Evolutionary conservation across 2,797 vertebrate species (phyloP).

Genomic region (Ctenopoma kingsleyae): DNA sequence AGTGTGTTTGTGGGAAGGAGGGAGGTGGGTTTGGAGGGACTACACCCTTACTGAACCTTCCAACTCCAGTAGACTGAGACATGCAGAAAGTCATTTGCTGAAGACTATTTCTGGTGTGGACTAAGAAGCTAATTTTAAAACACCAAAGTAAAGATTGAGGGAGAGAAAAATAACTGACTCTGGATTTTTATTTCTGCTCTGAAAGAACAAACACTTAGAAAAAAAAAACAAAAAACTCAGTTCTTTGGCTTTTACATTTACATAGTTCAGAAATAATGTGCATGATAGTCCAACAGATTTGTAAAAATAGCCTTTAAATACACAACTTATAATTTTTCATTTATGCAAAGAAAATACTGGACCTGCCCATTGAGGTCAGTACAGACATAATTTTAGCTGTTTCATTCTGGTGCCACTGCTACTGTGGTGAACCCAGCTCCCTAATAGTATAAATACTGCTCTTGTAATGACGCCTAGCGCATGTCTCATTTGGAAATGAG

Average conservation of each 20-base stretch:
- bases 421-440: conserved; percentile 54
- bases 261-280: conserved; percentile 50
- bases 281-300: conserved; percentile 44
- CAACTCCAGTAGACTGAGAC: conserved; percentile 44
- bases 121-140: conserved; percentile 62
- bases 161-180: conserved; percentile 4
- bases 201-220: conserved; percentile 29
- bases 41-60: conserved; percentile 60
- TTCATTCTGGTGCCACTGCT: conserved; percentile 57
- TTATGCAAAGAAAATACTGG: conserved; percentile 68
- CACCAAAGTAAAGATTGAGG: conserved; percentile 51
- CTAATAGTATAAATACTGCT: conserved; percentile 75
- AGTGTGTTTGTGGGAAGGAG: conserved; percentile 31
- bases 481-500: conserved; percentile 68
- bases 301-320: conserved; percentile 64
- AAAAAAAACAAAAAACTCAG: conserved; percentile 2
- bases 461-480: conserved; percentile 68
- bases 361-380: conserved; percentile 68
- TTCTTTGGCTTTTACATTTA: conserved; percentile 40
- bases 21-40: conserved; percentile 41
- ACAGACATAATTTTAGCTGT: conserved; percentile 66
- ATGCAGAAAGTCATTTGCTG: conserved; percentile 38
- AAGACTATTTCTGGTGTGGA: conserved; percentile 56
- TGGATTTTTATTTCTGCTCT: conserved; percentile 53
- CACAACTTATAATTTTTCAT: conserved; percentile 73